Conservation (phyloP, 2,888 invertebrate species). For the Ennomos quercinarius region DNA sequence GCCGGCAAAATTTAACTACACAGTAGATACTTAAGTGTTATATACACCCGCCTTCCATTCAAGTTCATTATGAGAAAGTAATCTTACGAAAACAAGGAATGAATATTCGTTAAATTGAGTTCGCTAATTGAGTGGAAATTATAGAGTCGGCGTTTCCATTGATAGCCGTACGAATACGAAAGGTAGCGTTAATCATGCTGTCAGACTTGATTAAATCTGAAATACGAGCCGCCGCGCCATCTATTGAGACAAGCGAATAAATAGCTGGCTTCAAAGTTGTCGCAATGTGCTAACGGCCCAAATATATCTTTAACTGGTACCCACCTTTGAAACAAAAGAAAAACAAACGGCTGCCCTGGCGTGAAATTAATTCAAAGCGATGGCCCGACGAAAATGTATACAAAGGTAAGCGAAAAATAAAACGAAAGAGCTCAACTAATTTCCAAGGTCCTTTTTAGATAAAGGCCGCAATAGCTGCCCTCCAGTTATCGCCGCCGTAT, state of each 20-base stretch:
- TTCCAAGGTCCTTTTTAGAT: constrained; percentile 69
- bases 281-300: constrained; percentile 76
- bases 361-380: constrained; percentile 80
- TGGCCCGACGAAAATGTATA: constrained; percentile 74
- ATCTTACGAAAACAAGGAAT: constrained; percentile 38
- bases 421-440: constrained; percentile 70
- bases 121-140: constrained; percentile 58
- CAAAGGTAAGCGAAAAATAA: constrained; percentile 77
- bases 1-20: constrained; percentile 11
- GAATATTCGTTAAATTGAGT: constrained; percentile 47
- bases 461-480: constrained; percentile 65
- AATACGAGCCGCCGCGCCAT: constrained; percentile 71
- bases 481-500: constrained; percentile 60
- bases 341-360: constrained; percentile 73
- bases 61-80: constrained; percentile 25
- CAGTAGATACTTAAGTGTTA: background rate
- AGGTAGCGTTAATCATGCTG: constrained; percentile 76
- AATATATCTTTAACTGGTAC: constrained; percentile 74
- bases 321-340: constrained; percentile 76
- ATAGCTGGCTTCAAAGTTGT: constrained; percentile 75
- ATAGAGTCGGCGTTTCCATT: constrained; percentile 58
- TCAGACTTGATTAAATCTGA: constrained; percentile 80
- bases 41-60: constrained; percentile 2
- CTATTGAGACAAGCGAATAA: constrained; percentile 78
- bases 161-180: constrained; percentile 64